Percentiles rank a stretch among this genome's conserved stretches.
Evolutionary conservation across 2,888 invertebrate genomes (phyloP).

Genomic region (Eledone cirrhosa): DNA sequence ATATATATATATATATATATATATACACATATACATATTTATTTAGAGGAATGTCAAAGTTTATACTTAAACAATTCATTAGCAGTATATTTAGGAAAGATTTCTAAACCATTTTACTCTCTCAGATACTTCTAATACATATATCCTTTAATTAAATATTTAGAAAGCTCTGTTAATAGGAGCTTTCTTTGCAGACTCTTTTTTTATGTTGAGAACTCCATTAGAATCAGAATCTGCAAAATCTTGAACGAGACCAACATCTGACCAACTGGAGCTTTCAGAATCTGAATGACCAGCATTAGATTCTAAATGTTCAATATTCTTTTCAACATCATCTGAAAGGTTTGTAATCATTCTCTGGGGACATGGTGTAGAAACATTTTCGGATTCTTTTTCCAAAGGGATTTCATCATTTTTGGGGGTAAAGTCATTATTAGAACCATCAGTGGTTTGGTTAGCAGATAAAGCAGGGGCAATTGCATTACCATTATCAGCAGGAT

Average conservation of each 20-base stretch:
- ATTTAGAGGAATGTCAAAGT: neutral
- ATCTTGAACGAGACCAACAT: slow-evolving; percentile 24
- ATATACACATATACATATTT: neutral
- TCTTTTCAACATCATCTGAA: neutral
- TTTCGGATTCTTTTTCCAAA: neutral
- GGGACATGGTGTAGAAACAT: neutral
- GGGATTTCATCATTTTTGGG: neutral
- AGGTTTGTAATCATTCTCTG: neutral
- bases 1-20: neutral
- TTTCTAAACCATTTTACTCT: neutral
- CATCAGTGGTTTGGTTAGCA: neutral
- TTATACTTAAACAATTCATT: no score
- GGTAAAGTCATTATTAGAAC: neutral
- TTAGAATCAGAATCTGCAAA: slow-evolving; percentile 21
- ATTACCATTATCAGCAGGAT: slow-evolving; percentile 12
- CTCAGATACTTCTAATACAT: neutral
- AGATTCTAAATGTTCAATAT: neutral
- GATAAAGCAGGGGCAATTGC: neutral
- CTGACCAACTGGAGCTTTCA: slow-evolving; percentile 28
- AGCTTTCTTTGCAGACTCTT: neutral
- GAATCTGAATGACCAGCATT: slow-evolving; percentile 19
- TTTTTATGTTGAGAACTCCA: neutral
- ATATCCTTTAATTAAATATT: neutral
- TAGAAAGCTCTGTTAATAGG: neutral
- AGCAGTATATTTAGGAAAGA: no score